phyloP scores from a whole-genome alignment of 2,888 invertebrate genomes.

The Zygothrica quintamaculata region DNA sequence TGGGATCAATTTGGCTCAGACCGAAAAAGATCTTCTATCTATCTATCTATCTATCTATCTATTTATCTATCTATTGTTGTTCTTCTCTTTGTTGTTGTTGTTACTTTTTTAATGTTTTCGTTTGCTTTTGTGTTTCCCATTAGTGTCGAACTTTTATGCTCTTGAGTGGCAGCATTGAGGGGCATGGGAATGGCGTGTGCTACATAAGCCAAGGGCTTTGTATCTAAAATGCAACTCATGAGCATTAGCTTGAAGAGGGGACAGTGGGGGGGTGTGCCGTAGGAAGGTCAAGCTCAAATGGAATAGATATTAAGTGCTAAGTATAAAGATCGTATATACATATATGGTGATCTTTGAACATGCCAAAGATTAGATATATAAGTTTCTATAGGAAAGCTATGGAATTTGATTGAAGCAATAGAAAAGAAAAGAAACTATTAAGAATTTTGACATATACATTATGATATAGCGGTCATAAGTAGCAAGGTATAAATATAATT shows the following conservation, averaged over 20 bases:
- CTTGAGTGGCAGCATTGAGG: not conserved
- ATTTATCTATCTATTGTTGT: not conserved
- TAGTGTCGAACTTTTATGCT: constrained; percentile 20
- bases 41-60: not conserved
- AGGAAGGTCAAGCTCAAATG: constrained; percentile 57
- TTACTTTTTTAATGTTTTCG: constrained; percentile 3
- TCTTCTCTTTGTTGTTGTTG: constrained; percentile 1
- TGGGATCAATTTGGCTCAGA: constrained; percentile 56
- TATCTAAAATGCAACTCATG: constrained; percentile 24
- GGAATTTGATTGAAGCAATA: no score
- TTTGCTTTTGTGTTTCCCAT: constrained; percentile 17
- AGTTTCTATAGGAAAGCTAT: no score
- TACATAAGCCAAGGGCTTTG: constrained; percentile 47
- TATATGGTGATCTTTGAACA: constrained; percentile 3
- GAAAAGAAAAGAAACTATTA: no score
- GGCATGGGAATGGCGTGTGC: constrained; percentile 1
- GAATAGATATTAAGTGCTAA: constrained; percentile 9
- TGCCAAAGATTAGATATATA: not conserved
- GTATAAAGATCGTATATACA: not conserved
- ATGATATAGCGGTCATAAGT: no score
- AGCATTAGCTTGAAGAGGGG: constrained; percentile 22
- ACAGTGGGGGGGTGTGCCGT: constrained; percentile 1
- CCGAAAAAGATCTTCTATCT: constrained; percentile 14
- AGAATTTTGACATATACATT: no score
- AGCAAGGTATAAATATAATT: no score